Evolutionary conservation across 2,797 vertebrate species (phyloP).

Genomic region (Tiaroga cobitis): DNA sequence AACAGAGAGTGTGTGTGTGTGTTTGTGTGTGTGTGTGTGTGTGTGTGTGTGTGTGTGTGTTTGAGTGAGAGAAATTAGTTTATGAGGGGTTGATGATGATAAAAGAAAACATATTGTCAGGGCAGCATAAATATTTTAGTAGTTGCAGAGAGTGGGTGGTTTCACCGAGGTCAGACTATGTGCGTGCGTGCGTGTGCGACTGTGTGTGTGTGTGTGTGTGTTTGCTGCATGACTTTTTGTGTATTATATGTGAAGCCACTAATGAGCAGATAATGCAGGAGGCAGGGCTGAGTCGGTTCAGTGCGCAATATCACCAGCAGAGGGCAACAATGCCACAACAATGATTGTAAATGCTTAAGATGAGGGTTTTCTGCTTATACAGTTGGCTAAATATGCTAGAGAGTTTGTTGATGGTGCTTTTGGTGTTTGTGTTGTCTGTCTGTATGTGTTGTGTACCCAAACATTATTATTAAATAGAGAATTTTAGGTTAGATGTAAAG

Average conservation of each 20-base stretch:
- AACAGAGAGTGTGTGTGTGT: background rate
- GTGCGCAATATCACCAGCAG: conserved; percentile 67
- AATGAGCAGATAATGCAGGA: conserved; percentile 25
- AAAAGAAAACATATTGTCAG: conserved; percentile 45
- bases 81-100: conserved; percentile 4
- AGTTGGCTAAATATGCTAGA: background rate
- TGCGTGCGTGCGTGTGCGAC: background rate
- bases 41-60: background rate
- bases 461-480: background rate
- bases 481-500: background rate
- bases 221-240: background rate
- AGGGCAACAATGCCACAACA: conserved; percentile 73
- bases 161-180: conserved; percentile 48
- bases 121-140: conserved; percentile 56
- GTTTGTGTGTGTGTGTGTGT: background rate
- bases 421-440: background rate
- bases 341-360: conserved; percentile 55
- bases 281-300: background rate
- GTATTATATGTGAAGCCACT: conserved; percentile 6
- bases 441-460: background rate
- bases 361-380: background rate
- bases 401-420: background rate
- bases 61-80: background rate
- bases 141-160: conserved; percentile 34
- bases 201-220: background rate